Evolutionary conservation across 1,140 invertebrate genomes (phyloP).

Genomic region (Pseudomyrmex sp.): DNA sequence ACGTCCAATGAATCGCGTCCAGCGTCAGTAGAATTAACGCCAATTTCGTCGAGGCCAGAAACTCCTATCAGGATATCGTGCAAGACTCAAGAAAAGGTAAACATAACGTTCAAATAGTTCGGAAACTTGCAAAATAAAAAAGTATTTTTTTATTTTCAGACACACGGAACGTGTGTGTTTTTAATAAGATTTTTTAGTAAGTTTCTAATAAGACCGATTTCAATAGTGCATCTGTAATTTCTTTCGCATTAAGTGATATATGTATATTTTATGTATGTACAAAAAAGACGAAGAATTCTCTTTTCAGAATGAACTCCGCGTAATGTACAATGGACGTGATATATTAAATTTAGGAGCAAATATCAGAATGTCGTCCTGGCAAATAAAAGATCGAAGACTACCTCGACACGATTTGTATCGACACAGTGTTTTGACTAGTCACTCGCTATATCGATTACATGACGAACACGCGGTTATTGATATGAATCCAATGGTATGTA

Average conservation of each 20-base stretch:
- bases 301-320: constrained; percentile 44
- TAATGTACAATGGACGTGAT: constrained; percentile 66
- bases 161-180: too few species aligned
- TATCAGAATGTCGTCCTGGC: constrained; percentile 71
- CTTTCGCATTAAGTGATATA: background rate
- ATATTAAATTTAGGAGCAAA: constrained; percentile 76
- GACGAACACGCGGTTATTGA: constrained; percentile 22
- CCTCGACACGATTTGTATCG: constrained; percentile 48
- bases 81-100: constrained; percentile 33
- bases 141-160: too few species aligned
- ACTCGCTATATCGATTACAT: constrained; percentile 62
- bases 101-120: background rate
- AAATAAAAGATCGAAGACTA: constrained; percentile 56
- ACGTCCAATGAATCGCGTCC: constrained; percentile 48
- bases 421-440: constrained; percentile 59
- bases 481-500: too few species aligned
- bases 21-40: constrained; percentile 54
- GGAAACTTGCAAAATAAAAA: too few species aligned
- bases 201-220: too few species aligned
- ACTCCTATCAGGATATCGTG: constrained; percentile 25
- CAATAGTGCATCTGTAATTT: background rate
- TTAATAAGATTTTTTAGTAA: too few species aligned
- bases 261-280: background rate
- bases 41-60: constrained; percentile 60
- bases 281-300: background rate